Base-by-base conservation (phyloP, 1,140 invertebrate genomes). In the Dicyema japonicum region DNA sequence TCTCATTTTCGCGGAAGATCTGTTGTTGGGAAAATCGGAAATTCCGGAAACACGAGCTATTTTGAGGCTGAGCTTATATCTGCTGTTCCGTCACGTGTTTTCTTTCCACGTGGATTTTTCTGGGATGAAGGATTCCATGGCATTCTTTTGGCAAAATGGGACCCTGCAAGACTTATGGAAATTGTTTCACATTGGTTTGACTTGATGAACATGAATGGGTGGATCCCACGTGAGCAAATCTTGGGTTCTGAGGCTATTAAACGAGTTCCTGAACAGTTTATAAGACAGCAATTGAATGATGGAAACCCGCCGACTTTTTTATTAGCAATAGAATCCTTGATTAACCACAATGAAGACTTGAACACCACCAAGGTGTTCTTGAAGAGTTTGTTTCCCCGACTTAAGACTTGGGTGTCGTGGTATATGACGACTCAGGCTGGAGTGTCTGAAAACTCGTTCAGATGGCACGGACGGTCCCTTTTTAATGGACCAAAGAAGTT, bases 101-200 rank as follows among this genome's bases (percentile, higher is more conserved):
- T n/a, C n/a, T 50, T 97, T 94, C 50, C 85, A 82, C 59, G 85
- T 11, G 88, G 85, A 3, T 97, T 97, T 46, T 54, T 97, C 0
- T 97, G 88, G 88, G 88, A 97, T 47, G 88, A 97, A 60, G 88
- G 85, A 14, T 97, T 97, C 46, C 88, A 97, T 46, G 72, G 78
- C 15, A 52, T 94, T 3, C 49, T 94, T 0, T 65, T 94, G n/a
- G 63, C 67, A 3, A 53, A 64, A 29, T 94, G 82, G 74, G 69
- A 85, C 48, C 47, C 66, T 1, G 64, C 72, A 35, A 66, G 90
- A 15, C 41, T 72, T 37, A 48, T 74, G 35, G 75, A 88, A 40
- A 82, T 90, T 15, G 66, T 80, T 14, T 66, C 64, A 21, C 75
- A 90, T 44, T 97, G 85, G 88, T 64, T 94, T 35, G 78, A 94